A percentile compares a stretch with the other conserved stretches of the same genome.
These are phyloP conservation scores for Sarcoramphus papa DNA, from an alignment of 2,797 vertebrate species.

Conservation along the genomic window DNA sequence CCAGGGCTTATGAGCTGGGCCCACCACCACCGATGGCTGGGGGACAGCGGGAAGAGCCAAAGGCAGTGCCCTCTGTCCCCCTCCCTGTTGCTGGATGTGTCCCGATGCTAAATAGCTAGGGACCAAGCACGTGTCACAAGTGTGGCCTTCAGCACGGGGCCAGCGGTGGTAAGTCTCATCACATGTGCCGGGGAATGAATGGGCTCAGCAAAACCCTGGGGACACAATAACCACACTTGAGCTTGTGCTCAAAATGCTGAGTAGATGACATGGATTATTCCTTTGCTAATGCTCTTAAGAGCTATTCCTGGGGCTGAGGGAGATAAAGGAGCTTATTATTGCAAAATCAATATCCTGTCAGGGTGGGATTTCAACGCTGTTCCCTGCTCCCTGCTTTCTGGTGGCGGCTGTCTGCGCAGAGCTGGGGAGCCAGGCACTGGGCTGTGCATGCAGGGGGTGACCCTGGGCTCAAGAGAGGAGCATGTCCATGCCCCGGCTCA, in stretches of 20 bases:
- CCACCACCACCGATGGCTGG: rapidly evolving
- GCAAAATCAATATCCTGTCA: not conserved
- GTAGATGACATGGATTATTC: conserved; percentile 32
- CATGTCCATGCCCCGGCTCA: rapidly evolving
- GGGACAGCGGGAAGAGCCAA: not conserved
- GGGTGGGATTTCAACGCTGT: not conserved
- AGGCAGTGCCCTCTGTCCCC: not conserved
- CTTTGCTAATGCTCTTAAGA: conserved; percentile 45
- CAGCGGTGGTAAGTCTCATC: not conserved
- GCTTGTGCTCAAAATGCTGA: conserved; percentile 19
- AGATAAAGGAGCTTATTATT: conserved; percentile 35
- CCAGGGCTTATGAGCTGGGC: rapidly evolving
- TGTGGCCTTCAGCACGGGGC: not conserved
- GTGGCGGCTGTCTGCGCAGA: not conserved
- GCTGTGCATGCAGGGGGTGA: not conserved
- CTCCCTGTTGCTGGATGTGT: not conserved
- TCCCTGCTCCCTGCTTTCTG: not conserved
- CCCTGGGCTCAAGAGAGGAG: not conserved
- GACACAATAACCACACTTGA: not conserved
- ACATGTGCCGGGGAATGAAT: not conserved
- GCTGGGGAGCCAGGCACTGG: not conserved
- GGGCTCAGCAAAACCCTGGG: not conserved
- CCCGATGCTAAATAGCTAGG: rapidly evolving
- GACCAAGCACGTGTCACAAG: not conserved
- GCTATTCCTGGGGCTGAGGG: not conserved